Conservation (phyloP, 2,888 invertebrate genomes). For the Pollenia griseotomentosa region DNA sequence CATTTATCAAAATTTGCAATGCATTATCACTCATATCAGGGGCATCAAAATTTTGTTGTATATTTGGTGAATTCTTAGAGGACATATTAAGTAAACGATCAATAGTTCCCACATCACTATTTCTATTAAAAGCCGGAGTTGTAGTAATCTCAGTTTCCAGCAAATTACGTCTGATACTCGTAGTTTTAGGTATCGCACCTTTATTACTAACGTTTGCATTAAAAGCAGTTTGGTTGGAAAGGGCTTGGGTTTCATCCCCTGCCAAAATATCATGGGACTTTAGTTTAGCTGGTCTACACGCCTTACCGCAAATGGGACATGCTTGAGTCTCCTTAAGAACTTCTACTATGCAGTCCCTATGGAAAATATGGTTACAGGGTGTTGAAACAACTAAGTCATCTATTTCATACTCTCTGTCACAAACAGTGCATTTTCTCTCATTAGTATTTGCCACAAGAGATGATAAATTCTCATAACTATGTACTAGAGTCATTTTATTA, state of each 20-base stretch:
- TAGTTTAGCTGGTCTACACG: slow-evolving; percentile 3
- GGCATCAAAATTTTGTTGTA: neutral
- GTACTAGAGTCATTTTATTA: too few relatives aligned
- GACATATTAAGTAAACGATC: too few relatives aligned
- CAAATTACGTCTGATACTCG: neutral
- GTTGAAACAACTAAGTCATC: slow-evolving; percentile 11
- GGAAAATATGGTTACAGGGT: neutral
- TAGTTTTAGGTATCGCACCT: slow-evolving; percentile 19
- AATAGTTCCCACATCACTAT: neutral
- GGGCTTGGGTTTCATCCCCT: neutral
- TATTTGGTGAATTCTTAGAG: neutral
- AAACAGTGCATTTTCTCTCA: neutral
- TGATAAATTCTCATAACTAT: too few relatives aligned
- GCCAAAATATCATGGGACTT: slow-evolving; percentile 3
- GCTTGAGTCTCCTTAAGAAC: slow-evolving; percentile 4
- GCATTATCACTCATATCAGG: neutral
- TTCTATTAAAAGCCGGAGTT: neutral
- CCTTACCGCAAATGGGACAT: slow-evolving; percentile 4
- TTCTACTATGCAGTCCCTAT: neutral
- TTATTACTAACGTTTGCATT: too few relatives aligned
- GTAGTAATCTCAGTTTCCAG: neutral
- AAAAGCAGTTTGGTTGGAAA: neutral
- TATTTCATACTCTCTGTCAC: slow-evolving; percentile 10
- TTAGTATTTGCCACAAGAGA: too few relatives aligned
- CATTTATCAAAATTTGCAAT: slow-evolving; percentile 12